Evolutionary conservation across 2,888 invertebrate species (phyloP).

Genomic region (Tillus elongatus): DNA sequence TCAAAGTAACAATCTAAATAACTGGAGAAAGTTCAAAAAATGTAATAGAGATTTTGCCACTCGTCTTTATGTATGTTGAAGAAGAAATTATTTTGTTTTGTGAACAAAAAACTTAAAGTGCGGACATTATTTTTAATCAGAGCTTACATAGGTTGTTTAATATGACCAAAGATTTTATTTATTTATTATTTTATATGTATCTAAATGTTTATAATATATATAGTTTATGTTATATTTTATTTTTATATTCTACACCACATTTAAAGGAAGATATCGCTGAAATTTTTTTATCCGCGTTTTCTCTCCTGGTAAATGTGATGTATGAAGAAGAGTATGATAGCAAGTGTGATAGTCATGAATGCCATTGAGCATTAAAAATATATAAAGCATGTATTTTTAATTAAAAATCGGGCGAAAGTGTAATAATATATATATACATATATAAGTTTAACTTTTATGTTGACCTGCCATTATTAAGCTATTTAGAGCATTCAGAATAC

Average conservation of each 20-base stretch:
- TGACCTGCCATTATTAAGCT: conserved; percentile 24
- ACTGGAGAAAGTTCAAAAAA: no score
- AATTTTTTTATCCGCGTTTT: not conserved
- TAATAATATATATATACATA: no score
- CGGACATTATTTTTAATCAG: conserved; percentile 22
- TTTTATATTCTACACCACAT: not conserved
- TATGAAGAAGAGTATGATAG: no score
- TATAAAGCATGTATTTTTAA: no score
- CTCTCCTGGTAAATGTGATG: conserved; percentile 14
- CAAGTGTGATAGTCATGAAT: no score
- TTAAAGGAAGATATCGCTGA: conserved; percentile 4
- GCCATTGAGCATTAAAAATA: no score
- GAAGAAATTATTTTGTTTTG: no score
- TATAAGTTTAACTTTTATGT: no score
- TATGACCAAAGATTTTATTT: conserved; percentile 32
- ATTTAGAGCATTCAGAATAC: conserved; percentile 27
- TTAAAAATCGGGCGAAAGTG: no score
- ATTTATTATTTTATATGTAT: conserved; percentile 24
- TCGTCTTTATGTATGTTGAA: no score
- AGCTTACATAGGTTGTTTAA: conserved; percentile 28
- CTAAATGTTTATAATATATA: conserved; percentile 24
- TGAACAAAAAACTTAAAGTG: conserved; percentile 15
- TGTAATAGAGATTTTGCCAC: no score
- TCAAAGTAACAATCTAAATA: no score
- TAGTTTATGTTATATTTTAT: conserved; percentile 22